Base-by-base conservation (phyloP, 2,797 vertebrate genomes). In the Chelon auratus region DNA sequence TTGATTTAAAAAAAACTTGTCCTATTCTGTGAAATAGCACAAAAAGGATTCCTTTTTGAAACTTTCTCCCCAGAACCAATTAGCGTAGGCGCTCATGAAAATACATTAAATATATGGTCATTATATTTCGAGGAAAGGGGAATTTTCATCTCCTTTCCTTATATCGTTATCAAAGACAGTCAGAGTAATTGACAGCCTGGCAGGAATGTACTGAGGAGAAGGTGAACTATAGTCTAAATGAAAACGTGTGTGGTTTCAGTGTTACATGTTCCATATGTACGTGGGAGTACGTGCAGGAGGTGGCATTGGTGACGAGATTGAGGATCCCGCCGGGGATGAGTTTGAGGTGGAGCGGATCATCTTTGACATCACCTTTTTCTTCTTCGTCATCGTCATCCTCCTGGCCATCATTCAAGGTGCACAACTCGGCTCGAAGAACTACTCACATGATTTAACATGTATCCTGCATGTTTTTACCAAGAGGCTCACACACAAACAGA, bases 201-300 rank as follows among this genome's bases (percentile, higher is more conserved):
- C 8, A 33, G 39, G 9, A 43, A 43, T 43, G 12, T 17, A 14
- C 13, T 43, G 14, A 47, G 45, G 17, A 9, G 45, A 18, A 47
- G 6, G 6, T 3, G 9, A 18, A n/a, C n/a, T 47, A 18, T 47
- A 3, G 9, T 18, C 45, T 47, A n/a, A n/a, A 45, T 45, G 3
- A 53, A 53, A 14, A 24, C 8, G 24, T 60, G 0, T 72, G 60
- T 15, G 59, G 18, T 81, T 67, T 47, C 67, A 95, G 94, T 95
- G 94, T 77, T 95, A 95, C 86, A 93, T 95, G 93, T 95, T 94
- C 80, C 94, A 95, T 87, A 94, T 95, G 94, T 94, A 95, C 2
- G 94, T 94, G 69, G 94, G 94, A 2, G 94, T 95, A 15, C 89
- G 94, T 18, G 93, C 94, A 0, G 94, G 94, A 0, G 94, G 94